Evolutionary conservation across 2,797 vertebrate species (phyloP).

Genomic region (Sebastes nivosus): DNA sequence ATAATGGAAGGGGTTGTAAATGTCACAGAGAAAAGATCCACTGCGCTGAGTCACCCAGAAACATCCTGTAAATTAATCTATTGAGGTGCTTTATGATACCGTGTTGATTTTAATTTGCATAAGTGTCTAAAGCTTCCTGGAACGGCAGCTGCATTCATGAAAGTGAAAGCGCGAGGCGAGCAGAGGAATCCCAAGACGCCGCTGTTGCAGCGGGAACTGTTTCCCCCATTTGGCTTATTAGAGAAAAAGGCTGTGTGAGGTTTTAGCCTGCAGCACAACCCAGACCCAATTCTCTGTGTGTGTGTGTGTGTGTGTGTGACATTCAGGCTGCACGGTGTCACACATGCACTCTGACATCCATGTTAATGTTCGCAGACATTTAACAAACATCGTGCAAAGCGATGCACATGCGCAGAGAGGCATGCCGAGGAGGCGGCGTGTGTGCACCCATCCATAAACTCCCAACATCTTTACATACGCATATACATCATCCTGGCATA

Average conservation of each 20-base stretch:
- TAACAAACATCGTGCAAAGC: constrained; percentile 48
- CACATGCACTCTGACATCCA: constrained; percentile 62
- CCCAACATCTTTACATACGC: constrained; percentile 39
- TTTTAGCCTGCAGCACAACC: constrained; percentile 68
- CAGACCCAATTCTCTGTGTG: constrained; percentile 72
- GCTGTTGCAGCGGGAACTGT: constrained; percentile 39
- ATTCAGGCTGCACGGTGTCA: constrained; percentile 64
- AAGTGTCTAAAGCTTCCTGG: constrained; percentile 43
- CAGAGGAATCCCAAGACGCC: constrained; percentile 58
- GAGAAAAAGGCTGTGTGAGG: constrained; percentile 56
- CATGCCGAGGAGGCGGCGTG: constrained; percentile 2
- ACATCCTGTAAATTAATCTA: constrained; percentile 26
- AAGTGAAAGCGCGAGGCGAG: constrained; percentile 51
- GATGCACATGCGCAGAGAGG: constrained; percentile 16
- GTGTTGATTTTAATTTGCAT: constrained; percentile 53
- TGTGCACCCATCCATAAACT: constrained; percentile 48
- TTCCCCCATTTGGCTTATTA: constrained; percentile 69
- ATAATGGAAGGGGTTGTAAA: constrained; percentile 55
- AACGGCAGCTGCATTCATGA: constrained; percentile 39
- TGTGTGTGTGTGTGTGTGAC: constrained; percentile 43
- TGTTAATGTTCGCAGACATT: constrained; percentile 53
- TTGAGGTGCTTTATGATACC: neutral
- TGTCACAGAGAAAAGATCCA: constrained; percentile 48
- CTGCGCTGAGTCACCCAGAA: constrained; percentile 34
- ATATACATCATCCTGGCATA: constrained; percentile 60